phyloP scores from a whole-genome alignment of 2,797 vertebrate genomes.

The Nasua narica region DNA sequence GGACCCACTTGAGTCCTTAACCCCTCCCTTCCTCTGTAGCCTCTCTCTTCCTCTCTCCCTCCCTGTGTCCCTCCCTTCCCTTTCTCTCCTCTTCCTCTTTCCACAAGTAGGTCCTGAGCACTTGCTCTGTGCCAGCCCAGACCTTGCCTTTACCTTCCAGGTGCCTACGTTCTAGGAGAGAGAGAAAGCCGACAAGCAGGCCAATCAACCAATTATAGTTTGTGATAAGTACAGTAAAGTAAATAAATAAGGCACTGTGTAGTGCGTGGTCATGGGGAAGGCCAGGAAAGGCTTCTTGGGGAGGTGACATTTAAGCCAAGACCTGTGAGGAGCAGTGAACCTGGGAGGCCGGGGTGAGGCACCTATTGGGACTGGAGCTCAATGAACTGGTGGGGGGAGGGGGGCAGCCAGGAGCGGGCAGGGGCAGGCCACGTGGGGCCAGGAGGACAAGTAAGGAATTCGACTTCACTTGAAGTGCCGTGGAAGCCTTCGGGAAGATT shows the following conservation, averaged over 20 bases:
- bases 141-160: not conserved
- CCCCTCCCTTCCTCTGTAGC: not conserved
- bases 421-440: not conserved
- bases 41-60: not conserved
- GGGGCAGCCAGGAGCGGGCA: not conserved
- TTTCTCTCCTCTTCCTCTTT: not conserved
- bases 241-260: not conserved
- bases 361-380: not conserved
- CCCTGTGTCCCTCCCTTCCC: not conserved
- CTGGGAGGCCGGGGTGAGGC: accelerated
- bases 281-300: not conserved
- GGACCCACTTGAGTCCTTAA: not conserved
- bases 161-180: not conserved
- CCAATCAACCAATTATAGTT: not conserved
- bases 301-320: not conserved
- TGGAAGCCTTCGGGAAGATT: not conserved
- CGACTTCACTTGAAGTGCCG: not conserved
- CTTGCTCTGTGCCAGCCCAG: not conserved
- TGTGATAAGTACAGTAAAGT: not conserved
- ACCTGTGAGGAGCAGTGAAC: not conserved
- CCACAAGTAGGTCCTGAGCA: not conserved
- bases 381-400: not conserved
- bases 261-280: not conserved
- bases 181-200: not conserved
- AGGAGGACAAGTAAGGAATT: not conserved